These are phyloP conservation scores for Pyrocoelia pectoralis DNA, from an alignment of 2,888 invertebrate genomes.

Conservation along the genomic window DNA sequence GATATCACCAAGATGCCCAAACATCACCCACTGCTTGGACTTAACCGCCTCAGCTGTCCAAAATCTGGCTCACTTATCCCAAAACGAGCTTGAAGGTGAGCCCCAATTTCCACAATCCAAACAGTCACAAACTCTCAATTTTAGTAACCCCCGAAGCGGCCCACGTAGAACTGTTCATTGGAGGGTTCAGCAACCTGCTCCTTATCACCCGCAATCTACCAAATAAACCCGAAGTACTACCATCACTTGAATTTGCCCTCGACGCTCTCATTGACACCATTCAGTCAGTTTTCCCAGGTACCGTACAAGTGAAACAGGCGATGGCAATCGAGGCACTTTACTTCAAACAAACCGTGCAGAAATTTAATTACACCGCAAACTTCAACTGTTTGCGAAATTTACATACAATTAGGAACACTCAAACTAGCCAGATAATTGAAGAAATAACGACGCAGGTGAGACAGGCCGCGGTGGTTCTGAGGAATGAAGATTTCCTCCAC, in stretches of 20 bases:
- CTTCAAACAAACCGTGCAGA: neutral
- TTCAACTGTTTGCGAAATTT: neutral
- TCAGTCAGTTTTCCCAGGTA: neutral
- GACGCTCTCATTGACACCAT: neutral
- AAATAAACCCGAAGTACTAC: neutral
- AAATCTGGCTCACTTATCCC: neutral
- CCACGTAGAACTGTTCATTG: neutral
- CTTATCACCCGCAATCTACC: neutral
- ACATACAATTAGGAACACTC: neutral
- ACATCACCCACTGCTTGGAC: neutral
- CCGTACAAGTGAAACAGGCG: neutral
- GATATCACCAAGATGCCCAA: neutral
- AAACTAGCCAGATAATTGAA: neutral
- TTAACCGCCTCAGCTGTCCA: neutral
- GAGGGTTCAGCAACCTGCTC: neutral
- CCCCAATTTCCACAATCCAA: too few species aligned
- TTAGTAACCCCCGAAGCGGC: neutral
- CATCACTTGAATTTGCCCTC: neutral
- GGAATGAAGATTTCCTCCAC: neutral
- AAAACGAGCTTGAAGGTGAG: neutral
- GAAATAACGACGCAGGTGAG: neutral
- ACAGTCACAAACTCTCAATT: too few species aligned
- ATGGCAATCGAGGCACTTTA: neutral
- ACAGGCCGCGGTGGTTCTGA: neutral
- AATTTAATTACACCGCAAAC: neutral